These are phyloP conservation scores for Serripes groenlandicus DNA, from an alignment of 2,888 invertebrate genomes.

Conservation along the genomic window DNA sequence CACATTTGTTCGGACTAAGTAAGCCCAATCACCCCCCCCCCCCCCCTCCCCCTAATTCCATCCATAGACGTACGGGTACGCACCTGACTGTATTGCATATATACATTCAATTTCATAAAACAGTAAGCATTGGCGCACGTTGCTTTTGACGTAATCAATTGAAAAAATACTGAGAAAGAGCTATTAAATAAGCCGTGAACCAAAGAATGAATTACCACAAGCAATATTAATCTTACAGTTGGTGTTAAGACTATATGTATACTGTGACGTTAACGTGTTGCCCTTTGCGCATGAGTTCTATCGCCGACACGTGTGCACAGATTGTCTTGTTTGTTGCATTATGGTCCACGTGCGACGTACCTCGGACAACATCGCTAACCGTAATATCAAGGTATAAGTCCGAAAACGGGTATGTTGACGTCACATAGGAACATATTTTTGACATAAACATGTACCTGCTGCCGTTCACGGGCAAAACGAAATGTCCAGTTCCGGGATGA, in stretches of 20 bases:
- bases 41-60: too few relatives aligned
- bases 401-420: background rate
- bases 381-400: background rate
- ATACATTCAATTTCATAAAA: too few relatives aligned
- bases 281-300: slow-evolving; percentile 4
- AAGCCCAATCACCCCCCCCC: too few relatives aligned
- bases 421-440: slow-evolving; percentile 5
- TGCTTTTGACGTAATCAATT: too few relatives aligned
- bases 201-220: too few relatives aligned
- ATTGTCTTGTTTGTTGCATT: slow-evolving; percentile 6
- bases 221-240: background rate
- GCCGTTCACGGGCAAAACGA: background rate
- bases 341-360: background rate
- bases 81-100: too few relatives aligned
- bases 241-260: background rate
- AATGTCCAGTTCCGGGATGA: background rate
- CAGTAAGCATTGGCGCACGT: too few relatives aligned
- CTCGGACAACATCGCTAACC: slow-evolving; percentile 5
- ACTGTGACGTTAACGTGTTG: slow-evolving; percentile 3
- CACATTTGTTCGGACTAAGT: too few relatives aligned
- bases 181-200: too few relatives aligned
- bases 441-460: slow-evolving; percentile 14
- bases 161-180: too few relatives aligned
- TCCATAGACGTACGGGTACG: too few relatives aligned
- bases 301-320: slow-evolving; percentile 2